Conservation (phyloP, 2,797 vertebrate genomes). For the Pampus argenteus region DNA sequence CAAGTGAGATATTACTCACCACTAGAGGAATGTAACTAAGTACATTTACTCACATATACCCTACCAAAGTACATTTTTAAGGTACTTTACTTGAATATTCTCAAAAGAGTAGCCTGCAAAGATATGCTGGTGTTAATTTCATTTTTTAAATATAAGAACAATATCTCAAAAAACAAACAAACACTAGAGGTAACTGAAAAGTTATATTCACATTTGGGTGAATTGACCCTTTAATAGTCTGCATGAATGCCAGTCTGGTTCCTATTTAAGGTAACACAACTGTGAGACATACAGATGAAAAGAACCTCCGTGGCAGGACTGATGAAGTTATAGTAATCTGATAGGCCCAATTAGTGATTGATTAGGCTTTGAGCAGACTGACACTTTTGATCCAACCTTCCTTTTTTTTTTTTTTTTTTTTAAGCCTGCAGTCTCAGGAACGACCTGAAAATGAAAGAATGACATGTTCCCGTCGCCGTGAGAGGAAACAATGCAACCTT, state of each 20-base stretch:
- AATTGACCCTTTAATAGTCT: constrained; percentile 6
- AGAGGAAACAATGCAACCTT: neutral
- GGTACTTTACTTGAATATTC: neutral
- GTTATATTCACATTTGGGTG: neutral
- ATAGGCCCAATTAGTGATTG: constrained; percentile 68
- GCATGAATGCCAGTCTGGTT: constrained; percentile 6
- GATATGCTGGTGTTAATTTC: neutral
- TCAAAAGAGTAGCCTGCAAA: neutral
- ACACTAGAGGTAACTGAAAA: neutral
- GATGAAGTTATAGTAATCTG: constrained; percentile 73
- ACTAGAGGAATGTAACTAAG: no score
- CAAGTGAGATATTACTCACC: no score
- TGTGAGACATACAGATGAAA: constrained; percentile 79
- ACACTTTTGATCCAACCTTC: constrained; percentile 15
- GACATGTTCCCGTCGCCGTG: neutral
- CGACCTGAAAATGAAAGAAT: neutral
- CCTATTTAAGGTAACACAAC: constrained; percentile 6
- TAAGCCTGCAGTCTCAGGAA: neutral
- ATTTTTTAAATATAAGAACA: neutral
- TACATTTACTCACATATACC: neutral
- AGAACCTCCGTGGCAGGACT: constrained; percentile 44
- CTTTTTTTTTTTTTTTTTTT: no score
- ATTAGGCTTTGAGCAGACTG: constrained; percentile 49
- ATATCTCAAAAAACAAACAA: neutral
- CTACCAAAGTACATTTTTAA: no score